Evolutionary conservation across 2,888 invertebrate species (phyloP), one percentile per base, ranked within the genome.

Genomic region (Eristalinus sepulchralis): DNA sequence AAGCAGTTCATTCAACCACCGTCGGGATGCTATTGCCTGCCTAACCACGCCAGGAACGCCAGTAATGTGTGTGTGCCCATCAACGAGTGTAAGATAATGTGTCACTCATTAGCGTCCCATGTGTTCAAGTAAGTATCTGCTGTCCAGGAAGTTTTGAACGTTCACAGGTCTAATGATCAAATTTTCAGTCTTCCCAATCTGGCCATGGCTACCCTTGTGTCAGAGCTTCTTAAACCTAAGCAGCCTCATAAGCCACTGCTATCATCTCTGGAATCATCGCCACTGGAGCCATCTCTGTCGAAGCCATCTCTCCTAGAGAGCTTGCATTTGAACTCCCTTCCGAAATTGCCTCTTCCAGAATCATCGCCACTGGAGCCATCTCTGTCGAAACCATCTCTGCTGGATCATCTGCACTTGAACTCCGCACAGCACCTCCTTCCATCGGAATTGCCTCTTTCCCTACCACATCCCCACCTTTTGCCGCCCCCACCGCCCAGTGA

Each of bases 21-120:
- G 39, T 78, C 24, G 10, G 82, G 82, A 34, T 83, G 82, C 33
- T 81, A 75, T 13, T 81, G 81, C n/a, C 10, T 36, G 0, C 17
- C 60, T 0, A 57, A 39, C 27, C 62, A 63, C 62, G 81, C 81
- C 13, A 68, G 75, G 33, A 17, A 81, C 39, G 31, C 13, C 11
- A 9, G 22, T 2, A 59, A 53, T 24, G 33, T 47, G 10, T 81
- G 81, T 36, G 67, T 81, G 13, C 81, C 55, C 10, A 73, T 81
- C 4, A 24, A 10, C n/a, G 20, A 75, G 22, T 81, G 81, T 59
- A 13, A 22, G 8, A 47, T 63, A 9, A n/a, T 1, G 33, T 72
- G 72, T 22, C 10, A 8, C 0, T 27, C 47, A 6, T 1, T 4
- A 6, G 47, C n/a, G 9, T 1, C 17, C 47, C n/a, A 8, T 17